A percentile compares a stretch with the other conserved stretches of the same genome.
Evolutionary conservation across 1,140 invertebrate genomes (phyloP).

Genomic region (Hyphantria cunea): DNA sequence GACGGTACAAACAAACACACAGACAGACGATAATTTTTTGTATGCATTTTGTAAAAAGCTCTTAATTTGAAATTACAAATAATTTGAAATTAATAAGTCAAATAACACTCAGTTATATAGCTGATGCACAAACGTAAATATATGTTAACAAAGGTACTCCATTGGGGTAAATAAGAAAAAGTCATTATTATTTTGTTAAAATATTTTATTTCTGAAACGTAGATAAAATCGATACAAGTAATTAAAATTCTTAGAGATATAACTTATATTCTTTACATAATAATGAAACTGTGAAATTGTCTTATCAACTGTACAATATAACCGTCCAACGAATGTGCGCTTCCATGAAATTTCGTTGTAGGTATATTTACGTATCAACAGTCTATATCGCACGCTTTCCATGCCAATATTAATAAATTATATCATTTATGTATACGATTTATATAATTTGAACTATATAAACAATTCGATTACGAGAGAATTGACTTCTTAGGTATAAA

Average conservation of each 20-base stretch:
- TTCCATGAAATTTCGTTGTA: conserved; percentile 63
- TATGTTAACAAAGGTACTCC: too few relatives aligned
- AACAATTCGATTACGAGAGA: conserved; percentile 63
- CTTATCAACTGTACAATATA: conserved; percentile 61
- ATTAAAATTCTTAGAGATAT: conserved; percentile 78
- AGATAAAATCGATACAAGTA: conserved; percentile 81
- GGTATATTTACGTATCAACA: conserved; percentile 50
- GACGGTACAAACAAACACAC: too few relatives aligned
- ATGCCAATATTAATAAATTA: conserved; percentile 48
- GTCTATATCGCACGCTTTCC: conserved; percentile 62
- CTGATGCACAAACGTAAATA: too few relatives aligned
- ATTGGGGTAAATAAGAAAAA: conserved; percentile 38
- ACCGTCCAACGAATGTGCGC: conserved; percentile 57
- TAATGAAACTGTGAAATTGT: conserved; percentile 78
- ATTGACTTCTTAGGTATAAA: conserved; percentile 73
- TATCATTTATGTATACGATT: conserved; percentile 40
- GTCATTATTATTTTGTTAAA: conserved; percentile 69
- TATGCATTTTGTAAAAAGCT: too few relatives aligned
- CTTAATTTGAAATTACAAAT: too few relatives aligned
- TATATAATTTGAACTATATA: conserved; percentile 54
- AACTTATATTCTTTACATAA: conserved; percentile 77
- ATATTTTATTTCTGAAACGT: conserved; percentile 82
- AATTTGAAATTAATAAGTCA: too few relatives aligned
- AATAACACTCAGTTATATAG: too few relatives aligned
- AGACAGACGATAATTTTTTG: too few relatives aligned